phyloP scores from a whole-genome alignment of 2,797 vertebrate genomes.

The Babyrousa celebensis region DNA sequence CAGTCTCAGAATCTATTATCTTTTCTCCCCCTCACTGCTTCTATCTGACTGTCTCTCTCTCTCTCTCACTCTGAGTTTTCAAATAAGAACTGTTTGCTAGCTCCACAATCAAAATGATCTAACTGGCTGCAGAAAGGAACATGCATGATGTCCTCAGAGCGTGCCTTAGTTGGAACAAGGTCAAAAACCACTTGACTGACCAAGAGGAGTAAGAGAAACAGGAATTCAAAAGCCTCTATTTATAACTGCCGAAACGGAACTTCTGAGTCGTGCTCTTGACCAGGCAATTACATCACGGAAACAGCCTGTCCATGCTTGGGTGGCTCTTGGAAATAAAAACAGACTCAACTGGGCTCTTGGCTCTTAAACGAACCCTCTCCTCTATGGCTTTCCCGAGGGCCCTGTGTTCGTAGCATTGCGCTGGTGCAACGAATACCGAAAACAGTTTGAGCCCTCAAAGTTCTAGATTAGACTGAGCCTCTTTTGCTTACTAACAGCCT shows the following conservation, averaged over 20 bases:
- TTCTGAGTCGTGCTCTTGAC: conserved; percentile 46
- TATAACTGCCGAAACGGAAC: conserved; percentile 29
- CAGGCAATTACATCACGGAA: background rate
- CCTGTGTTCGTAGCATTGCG: background rate
- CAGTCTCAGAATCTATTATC: background rate
- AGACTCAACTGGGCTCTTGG: background rate
- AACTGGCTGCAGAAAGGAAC: conserved; percentile 60
- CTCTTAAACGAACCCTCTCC: background rate
- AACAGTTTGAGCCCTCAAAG: background rate
- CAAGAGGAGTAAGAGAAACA: conserved; percentile 69
- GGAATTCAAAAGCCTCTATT: conserved; percentile 46
- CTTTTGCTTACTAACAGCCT: background rate
- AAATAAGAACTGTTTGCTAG: conserved; percentile 62
- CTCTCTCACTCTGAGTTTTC: background rate
- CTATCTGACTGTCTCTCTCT: background rate
- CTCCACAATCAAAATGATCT: conserved; percentile 45
- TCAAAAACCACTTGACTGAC: conserved; percentile 76
- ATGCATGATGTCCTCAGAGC: background rate
- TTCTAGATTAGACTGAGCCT: conserved; percentile 1
- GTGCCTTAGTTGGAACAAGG: conserved; percentile 64
- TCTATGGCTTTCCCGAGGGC: background rate
- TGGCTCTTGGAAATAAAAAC: conserved; percentile 23
- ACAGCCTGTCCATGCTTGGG: conserved; percentile 9
- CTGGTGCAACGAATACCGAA: background rate
- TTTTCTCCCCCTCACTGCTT: conserved; percentile 2